A percentile compares a stretch with the other conserved stretches of the same genome.
These are phyloP conservation scores for Micropoecilia bifurca DNA, from an alignment of 2,797 vertebrate genomes.

Conservation along the genomic window DNA sequence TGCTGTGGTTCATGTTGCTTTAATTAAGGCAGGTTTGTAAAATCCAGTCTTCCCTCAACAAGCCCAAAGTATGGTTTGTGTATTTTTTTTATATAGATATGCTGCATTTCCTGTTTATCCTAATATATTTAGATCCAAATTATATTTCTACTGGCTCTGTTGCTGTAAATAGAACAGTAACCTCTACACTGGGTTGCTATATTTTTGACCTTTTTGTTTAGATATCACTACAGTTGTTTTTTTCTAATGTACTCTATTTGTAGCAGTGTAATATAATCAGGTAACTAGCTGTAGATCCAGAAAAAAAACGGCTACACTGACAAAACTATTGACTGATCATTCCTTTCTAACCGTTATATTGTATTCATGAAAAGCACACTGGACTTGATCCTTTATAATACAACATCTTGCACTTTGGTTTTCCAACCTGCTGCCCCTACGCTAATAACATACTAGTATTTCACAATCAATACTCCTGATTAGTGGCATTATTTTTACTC, in stretches of 20 bases:
- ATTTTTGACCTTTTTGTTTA: constrained; percentile 65
- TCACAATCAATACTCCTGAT: constrained; percentile 40
- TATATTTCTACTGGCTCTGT: constrained; percentile 67
- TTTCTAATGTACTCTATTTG: constrained; percentile 40
- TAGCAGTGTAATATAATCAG: constrained; percentile 77
- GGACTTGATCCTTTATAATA: constrained; percentile 70
- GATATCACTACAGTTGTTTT: constrained; percentile 62
- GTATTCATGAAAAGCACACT: constrained; percentile 73
- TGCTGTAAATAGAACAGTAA: constrained; percentile 72
- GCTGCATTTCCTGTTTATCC: constrained; percentile 70
- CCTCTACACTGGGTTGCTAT: constrained; percentile 78
- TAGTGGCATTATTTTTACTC: constrained; percentile 43
- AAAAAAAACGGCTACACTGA: constrained; percentile 47
- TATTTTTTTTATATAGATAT: constrained; percentile 49
- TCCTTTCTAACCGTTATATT: constrained; percentile 66
- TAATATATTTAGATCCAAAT: constrained; percentile 77
- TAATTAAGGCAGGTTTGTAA: constrained; percentile 70
- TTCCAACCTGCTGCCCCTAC: constrained; percentile 72
- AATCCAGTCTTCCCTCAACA: constrained; percentile 71
- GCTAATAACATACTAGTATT: constrained; percentile 56
- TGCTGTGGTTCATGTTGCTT: constrained; percentile 72
- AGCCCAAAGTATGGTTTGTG: constrained; percentile 60
- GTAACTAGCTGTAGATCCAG: constrained; percentile 70
- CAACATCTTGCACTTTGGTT: constrained; percentile 80
- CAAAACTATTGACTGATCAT: constrained; percentile 65